Evolutionary conservation across 2,113 vertebrate species (phyloP).

Genomic region (Cnemophilus loriae): DNA sequence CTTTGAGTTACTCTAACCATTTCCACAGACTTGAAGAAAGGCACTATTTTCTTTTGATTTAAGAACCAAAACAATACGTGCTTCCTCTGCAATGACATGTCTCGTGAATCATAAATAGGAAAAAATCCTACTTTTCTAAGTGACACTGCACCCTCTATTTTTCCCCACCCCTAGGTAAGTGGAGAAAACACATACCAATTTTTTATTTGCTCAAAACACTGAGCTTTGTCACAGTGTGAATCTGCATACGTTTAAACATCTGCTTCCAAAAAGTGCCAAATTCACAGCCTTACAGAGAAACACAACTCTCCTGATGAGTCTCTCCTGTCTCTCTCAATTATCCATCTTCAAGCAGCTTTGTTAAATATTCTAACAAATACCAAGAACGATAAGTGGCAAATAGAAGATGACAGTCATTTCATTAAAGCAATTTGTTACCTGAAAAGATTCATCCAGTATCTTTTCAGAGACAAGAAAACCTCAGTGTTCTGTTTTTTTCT

Average conservation of each 20-base stretch:
- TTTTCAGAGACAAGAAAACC: not conserved
- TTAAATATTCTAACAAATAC: constrained; percentile 22
- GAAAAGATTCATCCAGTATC: not conserved
- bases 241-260: not conserved
- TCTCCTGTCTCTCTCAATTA: not conserved
- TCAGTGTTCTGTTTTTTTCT: not conserved
- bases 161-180: not conserved
- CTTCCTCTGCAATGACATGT: not conserved
- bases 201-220: not conserved
- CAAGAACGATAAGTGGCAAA: not conserved
- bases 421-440: not conserved
- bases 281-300: not conserved
- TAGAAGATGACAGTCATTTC: not conserved
- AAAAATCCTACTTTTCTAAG: not conserved
- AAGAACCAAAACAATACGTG: not conserved
- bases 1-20: not conserved
- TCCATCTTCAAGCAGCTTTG: not conserved
- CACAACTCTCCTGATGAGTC: not conserved
- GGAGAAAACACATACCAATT: not conserved
- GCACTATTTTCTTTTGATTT: not conserved
- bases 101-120: not conserved
- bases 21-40: not conserved
- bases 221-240: not conserved
- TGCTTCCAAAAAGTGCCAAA: not conserved
- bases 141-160: not conserved